A percentile compares a stretch with the other conserved stretches of the same genome.
Evolutionary conservation across 2,797 vertebrate species (phyloP).

Genomic region (Sebastes aleutianus): DNA sequence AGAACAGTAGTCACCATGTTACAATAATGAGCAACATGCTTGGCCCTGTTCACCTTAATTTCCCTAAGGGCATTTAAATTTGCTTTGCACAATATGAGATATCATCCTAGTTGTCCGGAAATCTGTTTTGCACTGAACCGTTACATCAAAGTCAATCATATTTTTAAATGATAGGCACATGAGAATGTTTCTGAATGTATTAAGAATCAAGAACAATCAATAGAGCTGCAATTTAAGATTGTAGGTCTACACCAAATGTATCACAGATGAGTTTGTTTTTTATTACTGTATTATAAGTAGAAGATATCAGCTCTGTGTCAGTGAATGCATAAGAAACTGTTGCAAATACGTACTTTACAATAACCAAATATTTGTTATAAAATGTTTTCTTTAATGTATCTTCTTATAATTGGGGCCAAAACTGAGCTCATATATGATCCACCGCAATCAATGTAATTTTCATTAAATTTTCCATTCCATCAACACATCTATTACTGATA

Average conservation of each 20-base stretch:
- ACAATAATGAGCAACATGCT: conserved; percentile 30
- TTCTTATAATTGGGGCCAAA: neutral
- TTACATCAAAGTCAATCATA: neutral
- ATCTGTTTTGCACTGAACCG: neutral
- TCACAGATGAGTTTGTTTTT: neutral
- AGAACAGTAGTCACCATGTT: neutral
- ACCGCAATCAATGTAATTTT: too few relatives aligned
- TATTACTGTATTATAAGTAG: neutral
- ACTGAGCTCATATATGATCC: neutral
- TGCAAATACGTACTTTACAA: neutral
- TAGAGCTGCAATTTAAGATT: neutral
- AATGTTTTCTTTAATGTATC: too few relatives aligned
- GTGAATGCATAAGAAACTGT: neutral
- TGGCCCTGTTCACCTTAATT: neutral
- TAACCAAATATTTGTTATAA: neutral
- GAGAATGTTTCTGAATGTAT: neutral
- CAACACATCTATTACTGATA: neutral
- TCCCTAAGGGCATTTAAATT: neutral
- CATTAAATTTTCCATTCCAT: neutral
- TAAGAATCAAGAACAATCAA: neutral
- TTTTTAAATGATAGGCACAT: neutral
- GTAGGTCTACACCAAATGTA: neutral
- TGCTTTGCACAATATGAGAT: neutral
- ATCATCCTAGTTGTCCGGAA: neutral
- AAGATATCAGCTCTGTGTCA: neutral